These are phyloP conservation scores for Pseudobourletiella spinata DNA, from an alignment of 1,140 invertebrate genomes.

Conservation along the genomic window DNA sequence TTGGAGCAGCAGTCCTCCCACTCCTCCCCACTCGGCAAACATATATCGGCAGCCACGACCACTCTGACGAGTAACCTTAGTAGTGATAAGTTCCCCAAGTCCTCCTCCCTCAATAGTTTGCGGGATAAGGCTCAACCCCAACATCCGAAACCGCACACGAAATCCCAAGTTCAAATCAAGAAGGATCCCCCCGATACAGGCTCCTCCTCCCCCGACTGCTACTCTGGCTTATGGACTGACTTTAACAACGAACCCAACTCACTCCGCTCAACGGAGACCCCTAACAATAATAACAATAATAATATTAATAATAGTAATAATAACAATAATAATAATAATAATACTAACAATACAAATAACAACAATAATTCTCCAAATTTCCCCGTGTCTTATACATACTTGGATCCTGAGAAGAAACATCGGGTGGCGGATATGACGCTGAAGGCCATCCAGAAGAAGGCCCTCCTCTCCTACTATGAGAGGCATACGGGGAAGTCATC, in stretches of 20 bases:
- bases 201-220: slow-evolving; percentile 19
- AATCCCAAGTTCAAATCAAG: slow-evolving; percentile 1
- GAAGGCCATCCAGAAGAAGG: slow-evolving; percentile 79
- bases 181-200: slow-evolving; percentile 15
- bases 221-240: slow-evolving; percentile 29
- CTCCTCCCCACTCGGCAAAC: not conserved
- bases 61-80: not conserved
- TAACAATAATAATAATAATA: not conserved
- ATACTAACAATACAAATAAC: not conserved
- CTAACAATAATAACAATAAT: not conserved
- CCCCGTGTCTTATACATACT: slow-evolving; percentile 54
- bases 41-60: slow-evolving; percentile 1
- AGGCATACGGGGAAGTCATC: slow-evolving; percentile 48
- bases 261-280: not conserved
- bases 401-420: slow-evolving; percentile 66
- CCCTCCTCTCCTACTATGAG: slow-evolving; percentile 73
- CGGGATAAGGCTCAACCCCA: slow-evolving; percentile 6
- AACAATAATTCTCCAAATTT: not conserved
- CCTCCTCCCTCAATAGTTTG: slow-evolving; percentile 8
- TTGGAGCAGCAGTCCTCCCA: slow-evolving; percentile 45
- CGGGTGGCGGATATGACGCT: slow-evolving; percentile 62
- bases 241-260: slow-evolving; percentile 26
- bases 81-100: not conserved
- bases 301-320: not conserved
- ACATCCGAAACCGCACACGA: not conserved